Evolutionary conservation across 53 echinoderm and acorn worm genomes (phyloP), one percentile per base, ranked within the genome.

Genomic region (Glandiceps talaboti): DNA sequence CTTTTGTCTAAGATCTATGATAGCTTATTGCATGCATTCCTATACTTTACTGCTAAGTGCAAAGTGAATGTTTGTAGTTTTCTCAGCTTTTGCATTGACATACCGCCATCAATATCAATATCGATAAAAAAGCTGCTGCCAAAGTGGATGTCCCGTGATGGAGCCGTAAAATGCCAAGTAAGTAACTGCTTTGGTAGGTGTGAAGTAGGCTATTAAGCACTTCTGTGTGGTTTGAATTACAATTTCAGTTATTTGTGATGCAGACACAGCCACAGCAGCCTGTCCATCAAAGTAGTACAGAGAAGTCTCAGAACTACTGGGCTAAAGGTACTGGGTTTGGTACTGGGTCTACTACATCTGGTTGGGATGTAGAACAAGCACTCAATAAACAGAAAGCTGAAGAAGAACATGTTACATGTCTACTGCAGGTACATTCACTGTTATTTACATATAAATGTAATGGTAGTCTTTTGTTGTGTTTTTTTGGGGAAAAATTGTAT

Each of bases 331-430:
- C 99, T 26, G 99, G 93, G 33, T 99, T 99, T 81, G 99, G 99
- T 0, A 99, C 99, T 1, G 99, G 99, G 10, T 99, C 99, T 14
- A 99, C 97, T 27, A 91, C 91, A 73, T 99, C 99, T 27, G 94
- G 99, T 32, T 99, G 99, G 99, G 94, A 99, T 83, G 99, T 94
- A 10, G 99, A 99, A 81, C 94, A 99, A 77, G 99, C 99, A 33
- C 85, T 99, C 27, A 93, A 91, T 31, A 99, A 91, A 73, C 99
- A 99, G 87, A 91, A 89, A 73, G 99, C 94, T 32, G 99, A 99
- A 33, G 94, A 99, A 85, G 97, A 97, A 73, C 99, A 99, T 84
- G 93, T 94, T 28, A 99, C 99, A 1, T 99, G 99, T 76, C 86
- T 99, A 28, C 86, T 99, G 32, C 84, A 87, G 91, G 99, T 99